These are phyloP conservation scores for Bolinopsis microptera DNA, from an alignment of 37 sponge, comb jelly and placozoan genomes.

Conservation along the genomic window DNA sequence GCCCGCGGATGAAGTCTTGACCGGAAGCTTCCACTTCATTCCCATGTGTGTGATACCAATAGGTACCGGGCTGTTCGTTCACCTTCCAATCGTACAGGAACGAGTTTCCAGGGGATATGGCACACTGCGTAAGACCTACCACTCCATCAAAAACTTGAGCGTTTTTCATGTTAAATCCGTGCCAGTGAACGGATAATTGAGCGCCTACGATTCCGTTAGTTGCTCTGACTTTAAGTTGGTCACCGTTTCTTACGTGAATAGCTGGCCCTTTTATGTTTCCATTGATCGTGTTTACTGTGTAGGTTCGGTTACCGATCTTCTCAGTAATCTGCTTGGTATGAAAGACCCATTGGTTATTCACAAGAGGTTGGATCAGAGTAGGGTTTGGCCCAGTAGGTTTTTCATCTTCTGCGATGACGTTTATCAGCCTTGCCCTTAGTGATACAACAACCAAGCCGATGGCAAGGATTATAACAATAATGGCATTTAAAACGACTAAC, in stretches of 20 bases:
- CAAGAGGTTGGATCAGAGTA: too few relatives aligned
- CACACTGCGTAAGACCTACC: conserved; percentile 75
- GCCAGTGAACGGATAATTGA: background rate
- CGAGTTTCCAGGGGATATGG: conserved; percentile 69
- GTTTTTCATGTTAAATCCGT: background rate
- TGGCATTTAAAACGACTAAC: too few relatives aligned
- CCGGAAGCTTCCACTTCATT: conserved; percentile 72
- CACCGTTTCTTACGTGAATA: background rate
- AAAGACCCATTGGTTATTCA: too few relatives aligned
- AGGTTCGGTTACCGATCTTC: conserved; percentile 72
- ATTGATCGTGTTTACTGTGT: background rate
- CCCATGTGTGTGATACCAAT: too few relatives aligned
- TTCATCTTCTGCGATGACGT: too few relatives aligned
- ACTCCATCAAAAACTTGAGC: conserved; percentile 66
- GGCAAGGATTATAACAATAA: too few relatives aligned
- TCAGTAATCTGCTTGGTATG: conserved; percentile 74
- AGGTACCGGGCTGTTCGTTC: conserved; percentile 73
- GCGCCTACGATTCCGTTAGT: background rate
- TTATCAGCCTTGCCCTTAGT: too few relatives aligned
- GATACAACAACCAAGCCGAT: too few relatives aligned
- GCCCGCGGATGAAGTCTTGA: conserved; percentile 71
- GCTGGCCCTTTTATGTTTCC: background rate
- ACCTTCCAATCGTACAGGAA: conserved; percentile 72
- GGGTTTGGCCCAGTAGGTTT: too few relatives aligned
- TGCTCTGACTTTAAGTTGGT: background rate